Percentiles rank a stretch among this genome's conserved stretches.
phyloP scores from a whole-genome alignment of 2,888 invertebrate species.

The Sarcophaga caerulescens region DNA sequence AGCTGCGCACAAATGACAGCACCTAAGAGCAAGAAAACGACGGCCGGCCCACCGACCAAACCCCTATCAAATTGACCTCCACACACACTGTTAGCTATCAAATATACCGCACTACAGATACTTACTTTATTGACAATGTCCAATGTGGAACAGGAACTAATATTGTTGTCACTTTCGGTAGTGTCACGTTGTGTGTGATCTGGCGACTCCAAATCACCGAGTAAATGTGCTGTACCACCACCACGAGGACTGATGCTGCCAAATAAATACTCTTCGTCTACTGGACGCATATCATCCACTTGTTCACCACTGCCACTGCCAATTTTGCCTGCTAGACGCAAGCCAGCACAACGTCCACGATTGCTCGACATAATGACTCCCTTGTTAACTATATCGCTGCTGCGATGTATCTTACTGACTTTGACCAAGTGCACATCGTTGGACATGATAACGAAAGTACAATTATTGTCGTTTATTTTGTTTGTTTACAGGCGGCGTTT shows the following conservation, averaged over 20 bases:
- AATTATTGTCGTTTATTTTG: conserved; percentile 5
- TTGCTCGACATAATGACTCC: conserved; percentile 54
- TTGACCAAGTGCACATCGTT: conserved; percentile 78
- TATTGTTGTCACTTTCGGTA: conserved; percentile 80
- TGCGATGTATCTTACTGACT: conserved; percentile 74
- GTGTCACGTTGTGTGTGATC: conserved; percentile 78
- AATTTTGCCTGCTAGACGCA: conserved; percentile 51
- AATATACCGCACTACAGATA: background rate
- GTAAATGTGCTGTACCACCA: conserved; percentile 68
- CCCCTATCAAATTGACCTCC: conserved; percentile 42
- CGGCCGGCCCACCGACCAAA: conserved; percentile 19
- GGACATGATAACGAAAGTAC: conserved; percentile 73
- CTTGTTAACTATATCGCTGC: conserved; percentile 66
- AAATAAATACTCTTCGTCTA: conserved; percentile 76
- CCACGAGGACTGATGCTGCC: conserved; percentile 78
- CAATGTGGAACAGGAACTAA: conserved; percentile 80
- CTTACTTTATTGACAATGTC: conserved; percentile 80
- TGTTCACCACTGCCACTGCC: conserved; percentile 50
- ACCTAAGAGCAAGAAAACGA: conserved; percentile 21
- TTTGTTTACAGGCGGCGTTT: conserved; percentile 49
- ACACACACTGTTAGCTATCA: background rate
- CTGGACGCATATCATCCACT: conserved; percentile 70
- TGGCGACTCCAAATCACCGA: conserved; percentile 74
- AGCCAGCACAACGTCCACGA: conserved; percentile 49
- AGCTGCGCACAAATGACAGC: conserved; percentile 59